These are phyloP conservation scores for Strix aluco DNA, from an alignment of 2,113 vertebrate genomes.

Conservation along the genomic window DNA sequence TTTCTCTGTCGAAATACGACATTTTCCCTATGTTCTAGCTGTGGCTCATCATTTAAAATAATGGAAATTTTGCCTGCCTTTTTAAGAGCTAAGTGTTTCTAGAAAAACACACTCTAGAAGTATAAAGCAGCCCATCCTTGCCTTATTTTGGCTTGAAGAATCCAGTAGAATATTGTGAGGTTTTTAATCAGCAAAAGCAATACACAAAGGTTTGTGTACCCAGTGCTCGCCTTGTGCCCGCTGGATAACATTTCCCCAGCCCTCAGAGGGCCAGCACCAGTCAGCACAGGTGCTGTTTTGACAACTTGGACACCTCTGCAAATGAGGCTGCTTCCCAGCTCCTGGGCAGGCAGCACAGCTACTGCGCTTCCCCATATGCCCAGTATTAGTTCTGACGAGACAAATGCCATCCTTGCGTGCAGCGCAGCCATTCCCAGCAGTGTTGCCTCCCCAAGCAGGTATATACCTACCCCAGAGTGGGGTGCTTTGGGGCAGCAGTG, in stretches of 20 bases:
- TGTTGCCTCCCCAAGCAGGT: not conserved
- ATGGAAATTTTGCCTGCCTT: not conserved
- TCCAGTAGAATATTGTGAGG: not conserved
- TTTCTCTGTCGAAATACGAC: not conserved
- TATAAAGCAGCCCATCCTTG: not conserved
- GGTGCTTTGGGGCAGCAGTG: not conserved
- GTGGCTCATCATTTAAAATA: not conserved
- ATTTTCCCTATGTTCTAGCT: not conserved
- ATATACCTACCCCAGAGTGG: rapidly evolving
- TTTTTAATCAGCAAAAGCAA: not conserved
- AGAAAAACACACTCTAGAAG: not conserved
- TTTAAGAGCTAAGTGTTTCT: not conserved
- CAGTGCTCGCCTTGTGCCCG: not conserved
- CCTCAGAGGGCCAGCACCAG: slow-evolving; percentile 39
- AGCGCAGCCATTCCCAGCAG: rapidly evolving
- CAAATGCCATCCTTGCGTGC: not conserved
- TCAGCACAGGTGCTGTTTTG: slow-evolving; percentile 68
- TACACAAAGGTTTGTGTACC: slow-evolving; percentile 10
- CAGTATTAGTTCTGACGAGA: not conserved
- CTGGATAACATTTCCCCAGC: slow-evolving; percentile 1
- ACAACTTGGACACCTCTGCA: slow-evolving; percentile 62
- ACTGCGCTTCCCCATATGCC: slow-evolving; percentile 49
- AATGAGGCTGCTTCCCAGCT: slow-evolving; percentile 52
- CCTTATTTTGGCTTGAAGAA: not conserved
- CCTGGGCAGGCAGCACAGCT: not conserved